Conservation (phyloP, 2,113 vertebrate genomes). For the Leucoraja erinaceus region DNA sequence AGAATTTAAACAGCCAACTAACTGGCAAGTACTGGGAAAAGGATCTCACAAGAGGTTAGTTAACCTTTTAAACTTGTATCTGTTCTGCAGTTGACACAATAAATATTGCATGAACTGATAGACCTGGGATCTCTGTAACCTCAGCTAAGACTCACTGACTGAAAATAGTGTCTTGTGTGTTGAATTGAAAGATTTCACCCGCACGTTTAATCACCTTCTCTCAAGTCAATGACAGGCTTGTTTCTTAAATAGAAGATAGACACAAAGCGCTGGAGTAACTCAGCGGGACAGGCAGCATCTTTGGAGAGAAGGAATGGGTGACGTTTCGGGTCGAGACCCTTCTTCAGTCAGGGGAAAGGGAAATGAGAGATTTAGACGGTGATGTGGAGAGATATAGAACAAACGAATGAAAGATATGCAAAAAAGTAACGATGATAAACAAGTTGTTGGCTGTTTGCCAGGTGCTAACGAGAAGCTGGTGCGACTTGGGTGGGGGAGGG, state of each 20-base stretch:
- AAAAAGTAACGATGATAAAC: too few relatives aligned
- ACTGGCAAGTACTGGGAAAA: slow-evolving; percentile 67
- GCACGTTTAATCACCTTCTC: slow-evolving; percentile 26
- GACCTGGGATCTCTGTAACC: slow-evolving; percentile 9
- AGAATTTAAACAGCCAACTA: slow-evolving; percentile 78
- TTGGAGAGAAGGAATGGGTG: too few relatives aligned
- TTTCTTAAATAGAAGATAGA: not conserved
- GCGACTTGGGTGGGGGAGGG: too few relatives aligned
- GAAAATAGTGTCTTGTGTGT: slow-evolving; percentile 10
- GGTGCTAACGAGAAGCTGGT: too few relatives aligned
- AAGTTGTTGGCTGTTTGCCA: too few relatives aligned
- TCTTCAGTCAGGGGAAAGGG: too few relatives aligned
- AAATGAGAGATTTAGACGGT: too few relatives aligned
- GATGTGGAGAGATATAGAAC: too few relatives aligned
- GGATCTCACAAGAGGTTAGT: slow-evolving; percentile 88
- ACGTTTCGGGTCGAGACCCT: too few relatives aligned
- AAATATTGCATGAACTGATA: slow-evolving; percentile 35
- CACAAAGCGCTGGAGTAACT: too few relatives aligned
- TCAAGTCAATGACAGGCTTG: slow-evolving; percentile 4
- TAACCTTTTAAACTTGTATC: slow-evolving; percentile 75
- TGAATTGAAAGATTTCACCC: slow-evolving; percentile 14
- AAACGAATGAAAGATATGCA: too few relatives aligned
- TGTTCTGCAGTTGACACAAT: slow-evolving; percentile 37
- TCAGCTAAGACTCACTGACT: not conserved
- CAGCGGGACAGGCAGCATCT: too few relatives aligned